Base-by-base conservation (phyloP, 2,888 invertebrate genomes). In the Trachelus stipa region DNA sequence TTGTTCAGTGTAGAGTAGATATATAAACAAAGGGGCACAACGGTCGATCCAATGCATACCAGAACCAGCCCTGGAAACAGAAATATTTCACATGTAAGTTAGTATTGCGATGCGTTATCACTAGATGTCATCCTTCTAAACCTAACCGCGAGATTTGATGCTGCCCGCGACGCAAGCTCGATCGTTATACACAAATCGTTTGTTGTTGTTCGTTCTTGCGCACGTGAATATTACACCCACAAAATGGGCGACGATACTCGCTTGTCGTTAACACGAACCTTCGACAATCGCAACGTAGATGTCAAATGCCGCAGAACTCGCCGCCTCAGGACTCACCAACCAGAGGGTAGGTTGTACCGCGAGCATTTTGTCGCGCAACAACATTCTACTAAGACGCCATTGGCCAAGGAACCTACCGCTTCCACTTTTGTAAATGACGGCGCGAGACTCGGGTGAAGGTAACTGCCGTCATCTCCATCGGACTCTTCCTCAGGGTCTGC, bases 381-480 rank as follows among this genome's bases (percentile, higher is more conserved):
- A 74, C 30, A 78, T 75, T 30, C 40, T 23, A 75, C 71, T 68
- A 34, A 71, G 30, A 71, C 68, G 33, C 12, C n/a, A 33, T 69
- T 69, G 30, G 6, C 33, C 15, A 75, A 34, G 76, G 77, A 83
- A 94, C 95, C 93, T 93, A 95, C 95, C 91, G 94, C 93, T 93
- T 95, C 95, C 85, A 94, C 93, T 79, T 94, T 90, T 77, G 91
- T 90, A 78, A 94, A 92, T 6, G 94, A 93, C n/a, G 92, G 87
- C 31, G 91, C 91, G 82, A 97, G 92, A 88, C 96, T 96, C n/a
- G 97, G 97, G 91, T 98, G 98, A 34, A 98, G 93, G 88, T 98
- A 98, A 80, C 95, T 94, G 75, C 95, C 95, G 81, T 92, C 93
- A 78, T 92, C 93, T 77, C 92, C 93, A 84, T 94, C 94, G 84